Base-by-base conservation (phyloP, 2,888 invertebrate genomes). In the Hydrotaea cyrtoneurina region DNA sequence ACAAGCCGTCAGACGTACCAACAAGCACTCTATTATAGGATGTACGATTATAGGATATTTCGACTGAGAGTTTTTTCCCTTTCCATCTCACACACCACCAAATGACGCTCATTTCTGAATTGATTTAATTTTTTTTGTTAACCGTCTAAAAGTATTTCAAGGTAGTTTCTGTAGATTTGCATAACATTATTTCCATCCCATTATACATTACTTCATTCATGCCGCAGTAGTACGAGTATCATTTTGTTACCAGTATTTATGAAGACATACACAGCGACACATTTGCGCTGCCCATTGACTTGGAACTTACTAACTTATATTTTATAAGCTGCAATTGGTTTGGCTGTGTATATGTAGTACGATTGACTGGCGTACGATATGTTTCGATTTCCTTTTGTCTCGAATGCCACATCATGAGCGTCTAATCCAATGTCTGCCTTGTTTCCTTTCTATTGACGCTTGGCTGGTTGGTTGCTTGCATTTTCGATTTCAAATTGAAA, bases 371-470 rank as follows among this genome's bases (percentile, higher is more conserved):
- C 23, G 59, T 15, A 26, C 2, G 74, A 19, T 75, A 50, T 36
- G 23, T 23, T 19, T 72, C 46, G 21, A 19, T 11, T 79, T 79
- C 39, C 21, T 62, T 62, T 43, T 69, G 19, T 36, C 43, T 23
- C 23, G 7, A 62, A 53, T 21, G 69, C 78, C 53, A 77, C 79
- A 46, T 69, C 69, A 69, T 74, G 19, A 59, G 76, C 80, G 82
- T 80, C 82, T 82, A 75, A 80, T 31, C 13, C 31, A 2, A 55
- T 46, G 79, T 82, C 85, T 82, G 79, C 77, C 77, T 69, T 26
- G 39, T 80, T 85, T 85, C 85, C 85, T 85, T 85, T 85, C 85
- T 80, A 80, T 82, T 82, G 55, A 80, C 53, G 80, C 46, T 75
- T 75, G 31, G 69, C 21, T 66, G 39, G 66, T 57, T 73, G 50